These are phyloP conservation scores for Microtus pennsylvanicus DNA, from an alignment of 2,113 vertebrate genomes.

Conservation along the genomic window DNA sequence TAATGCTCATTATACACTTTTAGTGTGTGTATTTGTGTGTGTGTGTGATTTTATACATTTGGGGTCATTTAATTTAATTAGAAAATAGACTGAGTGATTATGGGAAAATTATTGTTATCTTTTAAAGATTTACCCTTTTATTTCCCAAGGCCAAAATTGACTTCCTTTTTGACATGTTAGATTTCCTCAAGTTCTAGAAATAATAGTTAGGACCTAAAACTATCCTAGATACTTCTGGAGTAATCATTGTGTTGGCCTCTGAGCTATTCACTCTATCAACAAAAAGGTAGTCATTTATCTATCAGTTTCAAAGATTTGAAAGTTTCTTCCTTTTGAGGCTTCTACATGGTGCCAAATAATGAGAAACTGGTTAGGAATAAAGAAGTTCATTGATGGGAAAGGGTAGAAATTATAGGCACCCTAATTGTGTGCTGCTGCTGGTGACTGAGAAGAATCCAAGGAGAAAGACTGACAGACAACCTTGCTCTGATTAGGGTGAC, in stretches of 20 bases:
- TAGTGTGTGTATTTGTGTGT: background rate
- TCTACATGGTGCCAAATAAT: background rate
- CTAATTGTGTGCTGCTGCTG: background rate
- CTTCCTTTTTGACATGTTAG: conserved; percentile 8
- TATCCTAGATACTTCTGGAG: background rate
- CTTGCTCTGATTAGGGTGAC: background rate
- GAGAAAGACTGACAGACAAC: background rate
- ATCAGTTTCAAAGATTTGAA: background rate
- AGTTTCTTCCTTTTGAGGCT: background rate
- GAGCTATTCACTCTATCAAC: background rate
- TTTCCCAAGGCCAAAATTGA: background rate
- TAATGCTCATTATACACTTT: background rate
- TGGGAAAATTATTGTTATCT: background rate
- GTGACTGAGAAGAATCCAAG: background rate
- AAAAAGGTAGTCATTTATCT: background rate
- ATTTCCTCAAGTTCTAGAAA: background rate
- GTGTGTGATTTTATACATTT: background rate
- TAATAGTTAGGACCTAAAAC: background rate
- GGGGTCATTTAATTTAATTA: background rate
- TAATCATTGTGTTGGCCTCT: background rate
- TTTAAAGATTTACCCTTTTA: background rate
- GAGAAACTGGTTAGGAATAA: background rate
- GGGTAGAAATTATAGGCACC: background rate
- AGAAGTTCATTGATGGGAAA: background rate
- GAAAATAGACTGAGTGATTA: background rate